Conservation (phyloP, 2,888 invertebrate species). For the Andrena flavipes region DNA sequence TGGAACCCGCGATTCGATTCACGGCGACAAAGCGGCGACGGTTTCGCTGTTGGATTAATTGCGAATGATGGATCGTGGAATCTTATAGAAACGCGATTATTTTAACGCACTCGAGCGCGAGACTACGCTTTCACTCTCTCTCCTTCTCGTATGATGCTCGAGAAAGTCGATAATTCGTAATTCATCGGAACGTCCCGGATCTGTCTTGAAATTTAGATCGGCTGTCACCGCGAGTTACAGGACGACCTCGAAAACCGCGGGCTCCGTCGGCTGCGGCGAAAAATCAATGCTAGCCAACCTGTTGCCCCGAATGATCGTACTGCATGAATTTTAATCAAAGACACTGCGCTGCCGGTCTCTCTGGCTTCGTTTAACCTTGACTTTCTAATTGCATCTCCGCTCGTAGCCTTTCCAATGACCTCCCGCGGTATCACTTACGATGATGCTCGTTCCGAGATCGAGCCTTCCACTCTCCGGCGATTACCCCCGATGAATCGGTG, state of each 20-base stretch:
- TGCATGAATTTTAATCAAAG: conserved; percentile 48
- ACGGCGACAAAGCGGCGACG: neutral
- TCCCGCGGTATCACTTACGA: conserved; percentile 22
- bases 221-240: conserved; percentile 40
- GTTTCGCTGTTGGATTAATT: neutral
- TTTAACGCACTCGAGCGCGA: neutral
- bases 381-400: conserved; percentile 36
- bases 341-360: neutral
- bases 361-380: conserved; percentile 13
- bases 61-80: neutral
- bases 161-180: conserved; percentile 36
- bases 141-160: neutral
- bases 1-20: no score
- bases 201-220: conserved; percentile 46
- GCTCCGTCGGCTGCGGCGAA: conserved; percentile 32
- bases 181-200: conserved; percentile 41
- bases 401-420: conserved; percentile 12
- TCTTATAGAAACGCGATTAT: conserved; percentile 6
- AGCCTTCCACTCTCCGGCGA: neutral
- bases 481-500: conserved; percentile 16
- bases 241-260: conserved; percentile 31
- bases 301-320: conserved; percentile 63
- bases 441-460: neutral
- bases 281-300: conserved; percentile 64
- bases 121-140: neutral